phyloP scores from a whole-genome alignment of 2,797 vertebrate genomes.

The Lepilemur ruficaudatus region DNA sequence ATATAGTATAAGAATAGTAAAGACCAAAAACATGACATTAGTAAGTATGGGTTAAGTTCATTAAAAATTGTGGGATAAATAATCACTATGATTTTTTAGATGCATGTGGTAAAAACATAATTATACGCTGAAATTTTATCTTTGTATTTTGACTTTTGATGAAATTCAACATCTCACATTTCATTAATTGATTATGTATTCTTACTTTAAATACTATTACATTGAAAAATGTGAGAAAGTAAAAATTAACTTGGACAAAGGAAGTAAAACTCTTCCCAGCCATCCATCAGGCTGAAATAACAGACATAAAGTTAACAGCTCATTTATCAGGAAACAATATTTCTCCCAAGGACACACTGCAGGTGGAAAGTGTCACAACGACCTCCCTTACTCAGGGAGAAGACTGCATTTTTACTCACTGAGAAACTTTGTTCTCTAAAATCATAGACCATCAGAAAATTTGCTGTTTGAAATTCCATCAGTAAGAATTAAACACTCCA shows the following conservation, averaged over 20 bases:
- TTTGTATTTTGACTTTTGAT: not conserved
- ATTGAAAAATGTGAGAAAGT: not conserved
- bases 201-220: not conserved
- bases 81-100: not conserved
- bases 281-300: not conserved
- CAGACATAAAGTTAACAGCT: not conserved
- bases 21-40: not conserved
- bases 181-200: not conserved
- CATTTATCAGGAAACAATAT: not conserved
- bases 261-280: not conserved
- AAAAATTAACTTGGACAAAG: not conserved
- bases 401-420: not conserved
- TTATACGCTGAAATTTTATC: not conserved
- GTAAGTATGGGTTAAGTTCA: not conserved
- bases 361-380: not conserved
- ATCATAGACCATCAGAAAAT: not conserved
- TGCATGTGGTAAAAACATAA: not conserved
- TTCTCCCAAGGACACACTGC: not conserved
- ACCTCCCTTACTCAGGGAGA: not conserved
- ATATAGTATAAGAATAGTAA: not conserved
- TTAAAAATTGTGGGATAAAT: not conserved
- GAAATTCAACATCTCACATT: not conserved
- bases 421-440: conserved; percentile 8
- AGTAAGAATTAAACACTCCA: not conserved
- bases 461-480: not conserved